Percentiles rank a stretch among this genome's conserved stretches.
These are phyloP conservation scores for Stylophora pistillata DNA, from an alignment of 64 coral and sea anemone genomes.

Conservation along the genomic window DNA sequence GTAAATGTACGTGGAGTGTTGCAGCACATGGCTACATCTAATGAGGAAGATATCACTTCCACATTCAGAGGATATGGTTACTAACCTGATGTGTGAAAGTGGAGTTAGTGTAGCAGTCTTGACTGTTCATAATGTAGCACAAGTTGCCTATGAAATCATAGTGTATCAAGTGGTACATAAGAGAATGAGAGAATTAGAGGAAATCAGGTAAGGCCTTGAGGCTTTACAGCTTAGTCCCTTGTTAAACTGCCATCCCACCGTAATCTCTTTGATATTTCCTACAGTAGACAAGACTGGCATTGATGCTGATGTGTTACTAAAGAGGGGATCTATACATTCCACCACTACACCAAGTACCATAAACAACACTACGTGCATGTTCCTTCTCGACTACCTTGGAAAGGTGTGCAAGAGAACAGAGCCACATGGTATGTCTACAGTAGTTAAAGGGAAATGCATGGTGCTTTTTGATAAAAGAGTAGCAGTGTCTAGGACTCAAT, in stretches of 20 bases:
- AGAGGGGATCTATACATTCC: neutral
- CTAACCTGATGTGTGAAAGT: constrained; percentile 4
- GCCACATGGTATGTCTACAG: constrained; percentile 36
- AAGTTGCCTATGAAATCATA: constrained; percentile 29
- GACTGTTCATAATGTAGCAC: constrained; percentile 20
- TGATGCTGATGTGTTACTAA: constrained; percentile 10
- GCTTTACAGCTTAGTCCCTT: constrained; percentile 28
- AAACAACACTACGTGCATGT: constrained; percentile 13
- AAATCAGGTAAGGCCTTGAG: constrained; percentile 28
- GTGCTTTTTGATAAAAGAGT: neutral
- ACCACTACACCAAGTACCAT: neutral
- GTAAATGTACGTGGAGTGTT: neutral
- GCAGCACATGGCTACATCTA: neutral
- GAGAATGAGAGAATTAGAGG: constrained; percentile 14
- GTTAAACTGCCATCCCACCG: constrained; percentile 26
- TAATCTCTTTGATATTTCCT: constrained; percentile 26
- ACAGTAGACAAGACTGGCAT: constrained; percentile 18
- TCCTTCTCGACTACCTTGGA: constrained; percentile 30
- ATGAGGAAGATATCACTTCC: constrained; percentile 5
- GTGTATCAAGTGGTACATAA: constrained; percentile 29
- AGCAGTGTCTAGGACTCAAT: too few relatives aligned
- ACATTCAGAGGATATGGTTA: constrained; percentile 2
- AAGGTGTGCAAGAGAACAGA: constrained; percentile 5
- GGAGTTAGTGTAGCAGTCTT: constrained; percentile 16
- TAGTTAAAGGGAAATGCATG: constrained; percentile 7